Percentiles rank a stretch among this genome's conserved stretches.
These are phyloP conservation scores for Neofelis nebulosa DNA, from an alignment of 2,113 vertebrate species.

Conservation along the genomic window DNA sequence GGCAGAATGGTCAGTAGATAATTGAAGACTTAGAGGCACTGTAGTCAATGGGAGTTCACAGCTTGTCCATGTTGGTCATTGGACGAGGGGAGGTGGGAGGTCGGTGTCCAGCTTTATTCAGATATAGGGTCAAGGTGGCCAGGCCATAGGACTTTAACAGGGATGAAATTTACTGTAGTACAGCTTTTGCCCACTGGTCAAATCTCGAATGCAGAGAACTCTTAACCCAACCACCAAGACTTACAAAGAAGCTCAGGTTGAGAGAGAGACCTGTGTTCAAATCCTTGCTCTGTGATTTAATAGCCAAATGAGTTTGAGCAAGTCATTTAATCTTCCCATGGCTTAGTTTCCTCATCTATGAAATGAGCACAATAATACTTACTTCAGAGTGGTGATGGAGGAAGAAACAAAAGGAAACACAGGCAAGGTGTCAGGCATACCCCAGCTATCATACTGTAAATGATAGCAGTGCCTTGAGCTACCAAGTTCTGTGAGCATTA, in stretches of 20 bases:
- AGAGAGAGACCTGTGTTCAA: neutral
- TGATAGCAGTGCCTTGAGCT: neutral
- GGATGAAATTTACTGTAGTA: neutral
- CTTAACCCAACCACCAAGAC: neutral
- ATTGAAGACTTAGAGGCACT: neutral
- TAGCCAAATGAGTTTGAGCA: neutral
- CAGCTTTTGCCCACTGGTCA: neutral
- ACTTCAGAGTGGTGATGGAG: neutral
- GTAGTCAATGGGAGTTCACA: neutral
- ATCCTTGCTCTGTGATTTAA: neutral
- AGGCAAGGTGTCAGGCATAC: neutral
- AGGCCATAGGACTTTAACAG: neutral
- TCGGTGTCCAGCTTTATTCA: neutral
- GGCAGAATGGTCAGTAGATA: neutral
- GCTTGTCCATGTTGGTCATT: neutral
- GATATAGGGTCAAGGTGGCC: neutral
- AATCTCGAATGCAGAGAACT: neutral
- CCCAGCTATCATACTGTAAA: neutral
- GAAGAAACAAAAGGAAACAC: neutral
- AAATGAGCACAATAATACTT: neutral
- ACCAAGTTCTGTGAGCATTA: neutral
- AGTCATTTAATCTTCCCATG: neutral
- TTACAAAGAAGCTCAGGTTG: neutral
- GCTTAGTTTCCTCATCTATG: neutral
- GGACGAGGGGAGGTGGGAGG: neutral